Conservation (phyloP, 2,888 invertebrate species). For the Aphelenchoides bicaudatus region DNA sequence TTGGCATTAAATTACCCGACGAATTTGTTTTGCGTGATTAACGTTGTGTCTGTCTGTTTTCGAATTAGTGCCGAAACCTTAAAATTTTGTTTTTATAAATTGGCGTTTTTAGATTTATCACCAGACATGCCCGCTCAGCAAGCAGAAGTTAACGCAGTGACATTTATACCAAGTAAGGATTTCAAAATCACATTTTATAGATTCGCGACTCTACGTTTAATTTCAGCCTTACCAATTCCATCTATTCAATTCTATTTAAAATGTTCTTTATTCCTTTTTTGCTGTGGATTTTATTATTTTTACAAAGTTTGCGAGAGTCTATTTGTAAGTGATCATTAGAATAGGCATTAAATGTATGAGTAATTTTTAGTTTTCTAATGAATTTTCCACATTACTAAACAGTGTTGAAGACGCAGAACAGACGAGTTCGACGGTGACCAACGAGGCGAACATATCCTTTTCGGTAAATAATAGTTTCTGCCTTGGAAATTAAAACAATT, state of each 20-base stretch:
- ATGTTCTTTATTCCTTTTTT: constrained; percentile 33
- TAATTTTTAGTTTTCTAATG: constrained; percentile 9
- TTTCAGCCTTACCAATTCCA: constrained; percentile 33
- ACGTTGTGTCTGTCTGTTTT: no score
- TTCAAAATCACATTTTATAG: no score
- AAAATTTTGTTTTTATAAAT: no score
- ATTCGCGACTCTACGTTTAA: no score
- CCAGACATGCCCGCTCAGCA: constrained; percentile 8
- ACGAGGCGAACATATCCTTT: constrained; percentile 6
- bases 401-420: constrained; percentile 6
- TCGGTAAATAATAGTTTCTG: background rate
- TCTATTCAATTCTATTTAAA: constrained; percentile 33
- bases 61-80: no score
- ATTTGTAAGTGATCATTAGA: background rate
- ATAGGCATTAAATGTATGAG: background rate
- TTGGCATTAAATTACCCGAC: no score
- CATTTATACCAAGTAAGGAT: background rate
- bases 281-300: constrained; percentile 36
- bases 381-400: constrained; percentile 1
- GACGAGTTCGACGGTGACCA: background rate
- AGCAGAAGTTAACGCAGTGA: constrained; percentile 6
- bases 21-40: no score
- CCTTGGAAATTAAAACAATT: no score
- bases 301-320: constrained; percentile 26
- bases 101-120: no score